phyloP scores from a whole-genome alignment of 1,140 invertebrate species.

The Tetraneura akinire region DNA sequence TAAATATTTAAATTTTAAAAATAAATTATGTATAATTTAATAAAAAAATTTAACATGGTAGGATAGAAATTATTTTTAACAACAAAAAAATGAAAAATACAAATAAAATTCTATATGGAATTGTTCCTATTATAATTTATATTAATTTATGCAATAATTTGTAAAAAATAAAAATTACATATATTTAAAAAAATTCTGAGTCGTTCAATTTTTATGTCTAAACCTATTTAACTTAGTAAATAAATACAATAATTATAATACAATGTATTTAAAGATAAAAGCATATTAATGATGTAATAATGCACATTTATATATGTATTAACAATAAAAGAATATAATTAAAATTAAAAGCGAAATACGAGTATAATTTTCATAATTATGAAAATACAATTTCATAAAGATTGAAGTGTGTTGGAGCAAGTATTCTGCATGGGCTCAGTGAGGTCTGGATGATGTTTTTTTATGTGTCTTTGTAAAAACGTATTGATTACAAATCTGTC shows the following conservation, averaged over 20 bases:
- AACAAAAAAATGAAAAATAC: too few species aligned
- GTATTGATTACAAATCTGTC: constrained; percentile 60
- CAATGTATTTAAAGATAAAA: not conserved
- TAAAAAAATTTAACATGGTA: too few species aligned
- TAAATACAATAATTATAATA: too few species aligned
- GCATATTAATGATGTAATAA: not conserved
- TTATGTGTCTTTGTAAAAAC: constrained; percentile 83
- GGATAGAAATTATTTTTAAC: too few species aligned
- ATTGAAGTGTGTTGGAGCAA: not conserved
- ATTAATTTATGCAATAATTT: too few species aligned
- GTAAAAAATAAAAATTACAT: not conserved
- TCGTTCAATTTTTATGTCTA: not conserved
- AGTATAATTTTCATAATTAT: too few species aligned
- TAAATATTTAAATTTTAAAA: too few species aligned
- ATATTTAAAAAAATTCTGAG: constrained; percentile 1
- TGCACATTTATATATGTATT: constrained; percentile 10
- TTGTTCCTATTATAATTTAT: too few species aligned
- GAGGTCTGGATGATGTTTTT: constrained; percentile 43
- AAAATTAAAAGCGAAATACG: constrained; percentile 17
- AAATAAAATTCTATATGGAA: too few species aligned
- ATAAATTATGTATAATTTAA: too few species aligned
- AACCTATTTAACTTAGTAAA: constrained; percentile 4
- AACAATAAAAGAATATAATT: constrained; percentile 18
- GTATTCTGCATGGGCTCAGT: constrained; percentile 6
- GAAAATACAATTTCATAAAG: constrained; percentile 23